These are phyloP conservation scores for Neuroscelio doddi DNA, from an alignment of 2,888 invertebrate genomes.

Conservation along the genomic window DNA sequence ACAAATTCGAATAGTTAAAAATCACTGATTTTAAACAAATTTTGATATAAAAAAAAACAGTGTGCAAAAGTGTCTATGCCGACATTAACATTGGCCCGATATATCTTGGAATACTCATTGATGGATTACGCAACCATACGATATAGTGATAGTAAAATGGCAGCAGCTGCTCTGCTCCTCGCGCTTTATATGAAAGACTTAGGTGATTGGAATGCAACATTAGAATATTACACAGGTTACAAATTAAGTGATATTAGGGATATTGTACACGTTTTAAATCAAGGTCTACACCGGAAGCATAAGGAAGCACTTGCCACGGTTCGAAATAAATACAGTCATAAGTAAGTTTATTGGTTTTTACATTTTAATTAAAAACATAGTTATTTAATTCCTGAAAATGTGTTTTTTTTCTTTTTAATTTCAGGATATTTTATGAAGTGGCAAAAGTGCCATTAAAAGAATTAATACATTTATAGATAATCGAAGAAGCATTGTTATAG, in stretches of 20 bases:
- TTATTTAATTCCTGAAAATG: too few species aligned
- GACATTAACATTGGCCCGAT: conserved; percentile 93
- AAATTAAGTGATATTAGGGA: conserved; percentile 81
- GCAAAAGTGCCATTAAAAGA: conserved; percentile 83
- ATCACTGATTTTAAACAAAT: neutral
- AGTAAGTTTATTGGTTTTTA: conserved; percentile 72
- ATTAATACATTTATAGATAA: conserved; percentile 61
- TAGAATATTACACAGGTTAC: conserved; percentile 88
- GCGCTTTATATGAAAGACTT: conserved; percentile 90
- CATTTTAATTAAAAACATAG: neutral
- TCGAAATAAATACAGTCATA: conserved; percentile 94
- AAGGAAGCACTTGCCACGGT: conserved; percentile 88
- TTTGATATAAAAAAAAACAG: conserved; percentile 69
- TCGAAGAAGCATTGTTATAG: conserved; percentile 16
- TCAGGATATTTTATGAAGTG: conserved; percentile 90
- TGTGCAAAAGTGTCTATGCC: conserved; percentile 92
- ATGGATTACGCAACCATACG: conserved; percentile 90
- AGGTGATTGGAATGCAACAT: conserved; percentile 82
- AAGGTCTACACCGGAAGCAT: conserved; percentile 83
- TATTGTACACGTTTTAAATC: conserved; percentile 83
- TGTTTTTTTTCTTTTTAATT: conserved; percentile 61
- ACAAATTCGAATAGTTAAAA: neutral
- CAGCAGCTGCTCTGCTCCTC: conserved; percentile 89
- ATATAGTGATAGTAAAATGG: conserved; percentile 90
- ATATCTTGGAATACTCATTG: conserved; percentile 92